These are phyloP conservation scores for Luperina nickerlii DNA, from an alignment of 2,888 invertebrate genomes.

Conservation along the genomic window DNA sequence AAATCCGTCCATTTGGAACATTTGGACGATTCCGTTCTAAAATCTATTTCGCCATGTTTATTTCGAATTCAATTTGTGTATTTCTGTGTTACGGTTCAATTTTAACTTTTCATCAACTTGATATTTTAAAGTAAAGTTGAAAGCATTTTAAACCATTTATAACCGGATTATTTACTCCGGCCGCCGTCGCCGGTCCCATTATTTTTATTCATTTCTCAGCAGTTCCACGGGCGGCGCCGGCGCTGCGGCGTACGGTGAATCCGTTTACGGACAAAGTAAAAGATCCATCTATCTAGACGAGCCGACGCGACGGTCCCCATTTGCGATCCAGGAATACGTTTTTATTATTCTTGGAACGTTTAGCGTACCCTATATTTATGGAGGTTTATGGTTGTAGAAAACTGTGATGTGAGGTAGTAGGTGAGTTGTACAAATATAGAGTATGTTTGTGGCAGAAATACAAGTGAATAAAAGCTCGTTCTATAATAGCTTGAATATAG, in stretches of 20 bases:
- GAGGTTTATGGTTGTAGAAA: slow-evolving; percentile 28
- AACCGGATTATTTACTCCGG: slow-evolving; percentile 37
- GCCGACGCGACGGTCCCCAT: slow-evolving; percentile 42
- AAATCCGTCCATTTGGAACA: slow-evolving; percentile 44
- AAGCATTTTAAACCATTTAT: slow-evolving; percentile 40
- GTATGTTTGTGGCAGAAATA: slow-evolving; percentile 3
- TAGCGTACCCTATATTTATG: slow-evolving; percentile 8
- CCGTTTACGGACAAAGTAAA: slow-evolving; percentile 54
- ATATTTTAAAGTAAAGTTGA: slow-evolving; percentile 29
- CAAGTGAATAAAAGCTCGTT: slow-evolving; percentile 3
- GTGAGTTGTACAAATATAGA: background rate
- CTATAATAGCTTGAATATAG: no score
- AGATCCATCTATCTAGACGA: slow-evolving; percentile 49
- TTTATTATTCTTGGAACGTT: slow-evolving; percentile 55
- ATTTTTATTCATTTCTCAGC: slow-evolving; percentile 51
- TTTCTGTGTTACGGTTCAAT: slow-evolving; percentile 1
- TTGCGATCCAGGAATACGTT: slow-evolving; percentile 49
- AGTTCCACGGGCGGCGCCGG: slow-evolving; percentile 5
- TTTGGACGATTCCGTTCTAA: slow-evolving; percentile 23
- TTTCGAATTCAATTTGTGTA: slow-evolving; percentile 24
- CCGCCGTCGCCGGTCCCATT: slow-evolving; percentile 11
- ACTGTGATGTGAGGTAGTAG: slow-evolving; percentile 12
- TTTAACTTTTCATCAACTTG: slow-evolving; percentile 11
- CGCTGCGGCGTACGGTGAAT: slow-evolving; percentile 20
- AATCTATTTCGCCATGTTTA: slow-evolving; percentile 36